These are phyloP conservation scores for Notoglanidium macrostoma DNA, from an alignment of 2,797 vertebrate species.

Conservation along the genomic window DNA sequence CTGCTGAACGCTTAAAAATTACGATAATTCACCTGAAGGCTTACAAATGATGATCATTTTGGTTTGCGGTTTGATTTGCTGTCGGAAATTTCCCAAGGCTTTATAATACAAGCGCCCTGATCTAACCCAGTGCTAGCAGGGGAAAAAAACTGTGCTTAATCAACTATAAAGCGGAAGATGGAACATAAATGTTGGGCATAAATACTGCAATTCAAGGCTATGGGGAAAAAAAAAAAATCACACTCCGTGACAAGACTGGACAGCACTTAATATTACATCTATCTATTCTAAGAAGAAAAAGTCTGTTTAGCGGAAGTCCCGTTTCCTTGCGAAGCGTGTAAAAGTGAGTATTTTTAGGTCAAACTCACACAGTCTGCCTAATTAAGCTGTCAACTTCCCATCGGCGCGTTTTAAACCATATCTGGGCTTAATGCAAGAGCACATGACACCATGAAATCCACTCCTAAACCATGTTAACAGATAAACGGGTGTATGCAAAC, in stretches of 20 bases:
- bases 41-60: not conserved
- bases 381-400: conserved; percentile 64
- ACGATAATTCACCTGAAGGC: not conserved
- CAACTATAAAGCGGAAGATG: not conserved
- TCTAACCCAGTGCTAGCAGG: not conserved
- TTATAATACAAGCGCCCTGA: too few relatives aligned
- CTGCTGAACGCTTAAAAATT: not conserved
- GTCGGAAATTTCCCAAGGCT: not conserved
- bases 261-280: conserved; percentile 23
- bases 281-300: conserved; percentile 2
- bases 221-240: not conserved
- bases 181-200: not conserved
- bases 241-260: conserved; percentile 1
- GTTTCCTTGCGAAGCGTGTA: conserved; percentile 44
- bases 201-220: not conserved
- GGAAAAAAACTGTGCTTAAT: not conserved
- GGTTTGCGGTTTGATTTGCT: not conserved
- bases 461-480: conserved; percentile 41
- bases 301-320: conserved; percentile 7
- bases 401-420: conserved; percentile 55
- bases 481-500: conserved; percentile 26
- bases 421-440: conserved; percentile 48
- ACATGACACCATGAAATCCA: conserved; percentile 50
- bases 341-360: conserved; percentile 55
- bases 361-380: conserved; percentile 52